phyloP scores from a whole-genome alignment of 2,888 invertebrate species.

The Drosophila nigricruria region DNA sequence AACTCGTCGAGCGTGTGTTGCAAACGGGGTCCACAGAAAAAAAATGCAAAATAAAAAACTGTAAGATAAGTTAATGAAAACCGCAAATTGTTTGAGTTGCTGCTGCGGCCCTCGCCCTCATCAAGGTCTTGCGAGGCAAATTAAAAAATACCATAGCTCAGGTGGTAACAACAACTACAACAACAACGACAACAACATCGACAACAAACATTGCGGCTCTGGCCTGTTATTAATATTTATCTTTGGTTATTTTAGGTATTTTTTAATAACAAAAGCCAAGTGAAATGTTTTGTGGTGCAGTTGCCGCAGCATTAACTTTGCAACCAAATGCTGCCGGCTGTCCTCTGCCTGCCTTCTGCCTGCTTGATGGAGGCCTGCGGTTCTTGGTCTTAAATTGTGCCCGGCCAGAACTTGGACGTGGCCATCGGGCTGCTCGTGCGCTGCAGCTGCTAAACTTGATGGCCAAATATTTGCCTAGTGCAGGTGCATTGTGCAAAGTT shows the following conservation, averaged over 20 bases:
- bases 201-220: constrained; percentile 49
- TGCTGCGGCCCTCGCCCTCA: constrained; percentile 23
- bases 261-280: constrained; percentile 76
- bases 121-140: constrained; percentile 50
- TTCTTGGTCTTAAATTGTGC: constrained; percentile 21
- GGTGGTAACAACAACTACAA: constrained; percentile 34
- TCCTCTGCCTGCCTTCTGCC: not conserved
- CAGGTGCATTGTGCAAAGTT: constrained; percentile 61
- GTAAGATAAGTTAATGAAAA: constrained; percentile 75
- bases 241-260: constrained; percentile 80
- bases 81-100: constrained; percentile 79
- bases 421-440: constrained; percentile 21
- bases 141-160: constrained; percentile 74
- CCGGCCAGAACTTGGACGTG: constrained; percentile 37
- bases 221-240: constrained; percentile 79
- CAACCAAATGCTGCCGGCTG: constrained; percentile 19
- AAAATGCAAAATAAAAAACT: constrained; percentile 17
- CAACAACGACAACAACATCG: constrained; percentile 26
- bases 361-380: constrained; percentile 27
- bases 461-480: constrained; percentile 73
- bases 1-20: constrained; percentile 62
- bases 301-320: constrained; percentile 59
- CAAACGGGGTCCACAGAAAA: constrained; percentile 31
- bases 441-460: constrained; percentile 62
- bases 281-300: constrained; percentile 66